Evolutionary conservation across 2,888 invertebrate species (phyloP).

Genomic region (Emesis furor): DNA sequence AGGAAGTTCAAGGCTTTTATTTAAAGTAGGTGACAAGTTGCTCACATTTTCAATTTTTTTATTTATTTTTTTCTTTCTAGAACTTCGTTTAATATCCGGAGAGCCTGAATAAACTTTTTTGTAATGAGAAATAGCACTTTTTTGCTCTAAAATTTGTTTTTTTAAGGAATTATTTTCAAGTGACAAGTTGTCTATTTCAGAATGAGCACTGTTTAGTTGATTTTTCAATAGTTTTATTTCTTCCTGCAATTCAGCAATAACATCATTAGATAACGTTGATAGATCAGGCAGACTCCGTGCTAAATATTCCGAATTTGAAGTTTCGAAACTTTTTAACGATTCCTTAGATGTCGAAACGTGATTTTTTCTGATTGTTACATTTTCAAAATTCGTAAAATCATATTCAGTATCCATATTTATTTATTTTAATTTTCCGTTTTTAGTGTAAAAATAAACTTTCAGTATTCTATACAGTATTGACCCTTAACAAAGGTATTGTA

Average conservation of each 20-base stretch:
- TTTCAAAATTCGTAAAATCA: not conserved
- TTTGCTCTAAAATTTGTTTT: not conserved
- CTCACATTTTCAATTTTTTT: too few species aligned
- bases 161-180: not conserved
- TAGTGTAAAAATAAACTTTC: too few species aligned
- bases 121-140: not conserved
- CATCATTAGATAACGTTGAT: not conserved
- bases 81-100: not conserved
- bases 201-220: not conserved
- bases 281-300: not conserved
- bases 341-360: not conserved
- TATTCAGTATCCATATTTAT: not conserved
- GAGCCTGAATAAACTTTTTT: not conserved
- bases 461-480: not conserved
- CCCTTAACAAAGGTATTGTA: not conserved
- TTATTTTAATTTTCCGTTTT: too few species aligned
- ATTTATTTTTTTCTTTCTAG: not conserved
- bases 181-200: not conserved
- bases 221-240: not conserved
- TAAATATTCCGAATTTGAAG: not conserved
- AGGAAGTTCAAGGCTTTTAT: too few species aligned
- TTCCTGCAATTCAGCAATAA: not conserved
- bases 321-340: not conserved
- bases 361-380: not conserved
- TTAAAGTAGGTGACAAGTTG: too few species aligned